Base-by-base conservation (phyloP, 1,140 invertebrate genomes). In the Hylyphantes graminicola region DNA sequence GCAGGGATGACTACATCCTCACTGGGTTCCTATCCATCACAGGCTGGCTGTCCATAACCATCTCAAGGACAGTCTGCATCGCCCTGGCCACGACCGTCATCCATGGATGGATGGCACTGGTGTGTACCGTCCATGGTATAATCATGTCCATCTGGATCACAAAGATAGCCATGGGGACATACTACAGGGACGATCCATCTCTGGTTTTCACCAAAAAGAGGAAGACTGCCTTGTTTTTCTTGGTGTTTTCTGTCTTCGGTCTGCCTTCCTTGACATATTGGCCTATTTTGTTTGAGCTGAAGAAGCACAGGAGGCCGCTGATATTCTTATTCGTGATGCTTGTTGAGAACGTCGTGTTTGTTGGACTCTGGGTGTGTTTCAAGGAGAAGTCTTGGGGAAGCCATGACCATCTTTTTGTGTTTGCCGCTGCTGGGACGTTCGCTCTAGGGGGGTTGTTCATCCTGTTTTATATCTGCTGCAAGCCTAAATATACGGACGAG, bases 241-340 rank as follows among this genome's bases (percentile, higher is more conserved):
- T 88, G 17, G 77, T 87, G 4, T 86, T 88, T 50, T 35, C 86
- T 12, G 85, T 88, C 19, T 88, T 88, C 59, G 87, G 87, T 5
- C 53, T 88, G 12, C 88, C 88, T n/a, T 88, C 88, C 7, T 76
- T 88, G 8, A 77, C 87, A 5, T 86, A 87, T 19, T 88, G 88
- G 88, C 88, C 88, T 2, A 87, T 88, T 19, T 87, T 88, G 87
- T 88, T 88, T 75, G 84, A 87, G 51, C 65, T 88, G 11, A 88
- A 88, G 67, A 75, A 86, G 48, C 17, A 76, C n/a, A 85, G 83
- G 70, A 79, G 87, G 7, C 86, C 86, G 17, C 72, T 87, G 8
- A 86, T 86, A 19, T 88, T 87, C 63, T 65, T 88, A 11, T 48
- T 86, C 8, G 54, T 87, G 7, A 61, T 79, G 6, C 51, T 82